Evolutionary conservation across 2,113 vertebrate species (phyloP).

Genomic region (Dipodomys merriami): DNA sequence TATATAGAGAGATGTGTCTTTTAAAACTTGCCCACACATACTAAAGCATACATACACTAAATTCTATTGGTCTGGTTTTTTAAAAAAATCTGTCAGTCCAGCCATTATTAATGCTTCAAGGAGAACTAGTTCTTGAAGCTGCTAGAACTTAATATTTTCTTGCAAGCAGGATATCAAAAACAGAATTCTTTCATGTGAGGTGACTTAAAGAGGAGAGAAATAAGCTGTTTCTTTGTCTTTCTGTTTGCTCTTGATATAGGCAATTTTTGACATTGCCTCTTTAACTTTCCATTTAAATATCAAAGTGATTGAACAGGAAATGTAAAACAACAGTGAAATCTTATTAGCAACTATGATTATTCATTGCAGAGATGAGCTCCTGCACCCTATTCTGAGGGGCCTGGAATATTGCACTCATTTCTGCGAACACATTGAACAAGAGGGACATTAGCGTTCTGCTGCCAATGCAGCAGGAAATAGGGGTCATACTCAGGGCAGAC

Average conservation of each 20-base stretch:
- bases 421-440: conserved; percentile 30
- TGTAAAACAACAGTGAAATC: conserved; percentile 50
- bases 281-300: conserved; percentile 50
- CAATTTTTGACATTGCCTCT: conserved; percentile 32
- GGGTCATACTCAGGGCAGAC: conserved; percentile 46
- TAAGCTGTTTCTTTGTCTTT: conserved; percentile 3
- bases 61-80: neutral
- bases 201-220: neutral
- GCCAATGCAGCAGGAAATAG: conserved; percentile 23
- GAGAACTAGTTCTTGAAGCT: conserved; percentile 16
- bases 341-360: conserved; percentile 42
- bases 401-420: neutral
- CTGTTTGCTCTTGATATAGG: neutral
- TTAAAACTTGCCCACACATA: conserved; percentile 1
- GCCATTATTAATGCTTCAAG: neutral
- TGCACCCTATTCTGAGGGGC: neutral
- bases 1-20: neutral
- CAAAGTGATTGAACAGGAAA: conserved; percentile 51
- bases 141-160: conserved; percentile 35
- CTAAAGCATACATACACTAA: conserved; percentile 13
- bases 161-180: conserved; percentile 17
- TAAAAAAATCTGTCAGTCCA: conserved; percentile 17
- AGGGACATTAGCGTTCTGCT: conserved; percentile 46
- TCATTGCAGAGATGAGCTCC: conserved; percentile 34
- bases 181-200: neutral